phyloP scores from a whole-genome alignment of 1,140 invertebrate genomes.

The Mesaphorura yosii region DNA sequence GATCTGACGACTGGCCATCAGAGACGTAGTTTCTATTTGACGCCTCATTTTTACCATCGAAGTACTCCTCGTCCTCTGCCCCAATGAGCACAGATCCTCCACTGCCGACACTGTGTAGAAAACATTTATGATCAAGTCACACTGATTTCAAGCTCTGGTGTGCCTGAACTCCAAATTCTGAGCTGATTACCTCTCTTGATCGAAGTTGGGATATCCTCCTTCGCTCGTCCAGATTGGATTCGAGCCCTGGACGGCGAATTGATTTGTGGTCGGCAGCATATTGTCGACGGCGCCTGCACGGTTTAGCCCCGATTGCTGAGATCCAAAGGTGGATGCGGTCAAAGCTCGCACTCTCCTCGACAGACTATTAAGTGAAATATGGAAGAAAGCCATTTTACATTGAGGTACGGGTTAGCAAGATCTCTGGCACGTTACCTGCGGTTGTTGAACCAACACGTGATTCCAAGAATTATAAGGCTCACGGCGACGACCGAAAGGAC shows the following conservation, averaged over 20 bases:
- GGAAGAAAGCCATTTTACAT: neutral
- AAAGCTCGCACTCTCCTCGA: slow-evolving; percentile 45
- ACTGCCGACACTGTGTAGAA: slow-evolving; percentile 41
- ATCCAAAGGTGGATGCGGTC: slow-evolving; percentile 48
- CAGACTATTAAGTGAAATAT: slow-evolving; percentile 34
- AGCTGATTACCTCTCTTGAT: slow-evolving; percentile 23
- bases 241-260: slow-evolving; percentile 52
- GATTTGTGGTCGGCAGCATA: slow-evolving; percentile 52
- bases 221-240: slow-evolving; percentile 49
- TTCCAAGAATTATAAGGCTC: neutral
- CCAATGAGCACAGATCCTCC: slow-evolving; percentile 52
- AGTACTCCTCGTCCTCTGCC: slow-evolving; percentile 50
- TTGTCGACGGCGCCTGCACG: slow-evolving; percentile 36
- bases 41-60: slow-evolving; percentile 34
- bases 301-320: slow-evolving; percentile 47
- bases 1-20: too few species aligned
- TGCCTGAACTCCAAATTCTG: neutral
- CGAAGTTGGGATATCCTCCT: slow-evolving; percentile 34
- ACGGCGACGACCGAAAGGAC: slow-evolving; percentile 5
- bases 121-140: slow-evolving; percentile 8
- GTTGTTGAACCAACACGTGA: slow-evolving; percentile 19
- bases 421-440: slow-evolving; percentile 21
- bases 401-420: neutral
- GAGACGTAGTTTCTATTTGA: neutral
- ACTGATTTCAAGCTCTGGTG: neutral